Evolutionary conservation across 2,113 vertebrate species (phyloP), one percentile per base, ranked within the genome.

Genomic region (Perca flavescens): DNA sequence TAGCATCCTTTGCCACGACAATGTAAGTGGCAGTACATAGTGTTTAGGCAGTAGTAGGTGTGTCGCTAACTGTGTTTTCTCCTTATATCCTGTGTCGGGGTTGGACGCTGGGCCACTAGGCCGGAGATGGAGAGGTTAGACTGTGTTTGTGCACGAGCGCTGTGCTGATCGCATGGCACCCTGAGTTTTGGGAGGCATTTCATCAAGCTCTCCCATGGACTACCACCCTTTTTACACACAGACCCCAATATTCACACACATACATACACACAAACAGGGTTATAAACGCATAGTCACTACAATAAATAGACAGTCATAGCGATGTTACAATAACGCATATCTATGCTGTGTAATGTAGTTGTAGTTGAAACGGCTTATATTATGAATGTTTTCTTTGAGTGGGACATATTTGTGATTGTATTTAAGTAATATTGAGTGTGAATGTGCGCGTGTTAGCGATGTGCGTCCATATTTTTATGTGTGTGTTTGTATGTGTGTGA

Each of bases 121-220:
- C 92, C 87, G 96, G 96, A 92, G 95, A 96, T 60, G 95, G 90
- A 95, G 95, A 96, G 95, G 96, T 96, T 94, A 96, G 95, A 95
- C 81, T 88, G 73, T 88, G 93, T 95, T 94, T 95, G 91, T 96
- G 95, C 95, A 96, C 95, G 94, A 94, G 90, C 84, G 91, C 94
- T 95, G 92, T 95, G 95, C 95, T 95, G 94, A 92, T 69, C 92
- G 95, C 95, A 96, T 96, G 95, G 95, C 94, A 91, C 88, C 88
- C 82, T 86, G 82, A 82, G 82, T 91, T 83, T 85, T 76, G 72
- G 80, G 83, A 85, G 90, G 81, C 88, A 84, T 90, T 94, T 94
- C 84, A 94, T 95, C 94, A 93, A 93, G 90, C 93, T 87, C 80
- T 82, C 77, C 82, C 71, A 58, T 49, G 62, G 75, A 89, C 64